A percentile compares a stretch with the other conserved stretches of the same genome.
Conservation (phyloP, 2,888 invertebrate genomes). For the Lapara coniferarum region DNA sequence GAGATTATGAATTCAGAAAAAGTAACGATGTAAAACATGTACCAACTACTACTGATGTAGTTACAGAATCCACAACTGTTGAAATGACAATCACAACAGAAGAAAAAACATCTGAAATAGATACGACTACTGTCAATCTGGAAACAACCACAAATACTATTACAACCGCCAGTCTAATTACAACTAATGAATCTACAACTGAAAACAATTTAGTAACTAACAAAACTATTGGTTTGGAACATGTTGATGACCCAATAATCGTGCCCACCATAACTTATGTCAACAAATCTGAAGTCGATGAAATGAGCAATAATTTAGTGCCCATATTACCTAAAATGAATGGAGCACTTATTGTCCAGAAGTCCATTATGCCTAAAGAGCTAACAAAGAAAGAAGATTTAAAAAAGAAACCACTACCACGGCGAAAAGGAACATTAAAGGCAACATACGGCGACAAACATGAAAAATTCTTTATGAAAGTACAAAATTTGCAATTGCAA, state of each 20-base stretch:
- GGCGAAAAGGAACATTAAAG: constrained; percentile 78
- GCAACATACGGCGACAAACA: constrained; percentile 80
- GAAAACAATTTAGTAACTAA: constrained; percentile 31
- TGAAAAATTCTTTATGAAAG: constrained; percentile 63
- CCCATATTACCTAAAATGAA: constrained; percentile 54
- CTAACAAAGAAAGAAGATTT: constrained; percentile 60
- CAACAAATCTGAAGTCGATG: constrained; percentile 46
- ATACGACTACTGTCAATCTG: constrained; percentile 28
- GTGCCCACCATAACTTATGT: constrained; percentile 60
- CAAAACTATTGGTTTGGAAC: constrained; percentile 12
- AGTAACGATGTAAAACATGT: constrained; percentile 43
- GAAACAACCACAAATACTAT: constrained; percentile 30
- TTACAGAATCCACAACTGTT: constrained; percentile 29
- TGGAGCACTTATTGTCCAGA: constrained; percentile 68
- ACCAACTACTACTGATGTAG: constrained; percentile 33
- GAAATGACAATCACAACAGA: constrained; percentile 27
- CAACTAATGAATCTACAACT: constrained; percentile 29
- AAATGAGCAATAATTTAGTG: constrained; percentile 63
- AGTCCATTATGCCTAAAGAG: constrained; percentile 50
- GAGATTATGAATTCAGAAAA: constrained; percentile 72
- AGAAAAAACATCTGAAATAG: constrained; percentile 31
- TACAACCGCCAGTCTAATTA: constrained; percentile 28
- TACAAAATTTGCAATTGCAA: constrained; percentile 35
- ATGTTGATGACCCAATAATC: constrained; percentile 59
- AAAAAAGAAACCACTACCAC: constrained; percentile 68